phyloP scores from a whole-genome alignment of 2,113 vertebrate species.

The Oreocharis arfaki region DNA sequence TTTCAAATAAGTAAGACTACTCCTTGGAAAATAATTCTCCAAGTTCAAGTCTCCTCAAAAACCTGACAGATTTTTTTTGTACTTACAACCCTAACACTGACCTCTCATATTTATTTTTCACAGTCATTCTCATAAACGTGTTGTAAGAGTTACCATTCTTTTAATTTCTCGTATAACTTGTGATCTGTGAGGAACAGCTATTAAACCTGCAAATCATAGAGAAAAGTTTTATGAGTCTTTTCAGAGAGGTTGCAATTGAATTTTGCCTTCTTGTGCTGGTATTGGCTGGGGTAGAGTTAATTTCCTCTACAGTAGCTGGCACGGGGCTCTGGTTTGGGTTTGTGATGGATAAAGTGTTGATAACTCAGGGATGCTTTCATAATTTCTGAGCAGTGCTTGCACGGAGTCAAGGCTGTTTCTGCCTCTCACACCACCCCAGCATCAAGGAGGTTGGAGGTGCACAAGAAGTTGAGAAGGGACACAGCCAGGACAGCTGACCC shows the following conservation, averaged over 20 bases:
- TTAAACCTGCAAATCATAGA: constrained; percentile 5
- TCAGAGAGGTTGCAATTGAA: neutral
- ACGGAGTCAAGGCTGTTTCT: neutral
- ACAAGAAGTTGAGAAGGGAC: neutral
- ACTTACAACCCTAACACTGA: constrained; percentile 31
- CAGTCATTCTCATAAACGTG: neutral
- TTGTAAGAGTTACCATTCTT: neutral
- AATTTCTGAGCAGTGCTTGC: neutral
- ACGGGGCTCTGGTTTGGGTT: neutral
- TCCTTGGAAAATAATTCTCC: constrained; percentile 41
- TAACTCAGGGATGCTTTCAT: neutral
- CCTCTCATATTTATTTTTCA: constrained; percentile 11
- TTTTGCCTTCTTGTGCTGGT: neutral
- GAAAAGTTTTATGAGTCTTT: constrained; percentile 45
- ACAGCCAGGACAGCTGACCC: neutral
- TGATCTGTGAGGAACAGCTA: constrained; percentile 40
- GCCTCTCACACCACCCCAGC: neutral
- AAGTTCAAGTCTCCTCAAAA: constrained; percentile 44
- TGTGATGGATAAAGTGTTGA: neutral
- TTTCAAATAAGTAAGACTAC: constrained; percentile 19
- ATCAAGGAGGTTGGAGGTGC: neutral
- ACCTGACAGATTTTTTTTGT: constrained; percentile 1
- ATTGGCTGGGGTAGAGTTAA: neutral
- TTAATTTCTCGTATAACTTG: neutral
- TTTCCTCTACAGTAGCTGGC: neutral